These are phyloP conservation scores for Uloborus diversus DNA, from an alignment of 1,140 invertebrate species.

Conservation along the genomic window DNA sequence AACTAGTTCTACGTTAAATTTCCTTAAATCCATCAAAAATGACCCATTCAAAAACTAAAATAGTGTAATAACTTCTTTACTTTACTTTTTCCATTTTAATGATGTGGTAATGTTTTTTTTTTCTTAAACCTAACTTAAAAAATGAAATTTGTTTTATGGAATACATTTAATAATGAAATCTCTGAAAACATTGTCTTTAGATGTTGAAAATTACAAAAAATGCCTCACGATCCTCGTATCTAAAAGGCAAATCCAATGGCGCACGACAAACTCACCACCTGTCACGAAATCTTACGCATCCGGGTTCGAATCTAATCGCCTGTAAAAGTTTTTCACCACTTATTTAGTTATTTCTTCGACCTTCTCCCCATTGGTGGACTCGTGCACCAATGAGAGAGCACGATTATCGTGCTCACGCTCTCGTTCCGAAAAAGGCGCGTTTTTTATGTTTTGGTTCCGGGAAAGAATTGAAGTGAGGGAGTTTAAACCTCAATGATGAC, in stretches of 20 bases:
- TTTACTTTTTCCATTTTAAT: too few species aligned
- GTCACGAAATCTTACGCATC: slow-evolving; percentile 37
- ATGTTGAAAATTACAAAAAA: not conserved
- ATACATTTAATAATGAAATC: not conserved
- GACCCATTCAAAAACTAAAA: too few species aligned
- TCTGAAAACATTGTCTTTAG: not conserved
- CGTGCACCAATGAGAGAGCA: slow-evolving; percentile 22
- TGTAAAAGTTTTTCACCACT: not conserved
- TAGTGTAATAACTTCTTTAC: too few species aligned
- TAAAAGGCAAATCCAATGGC: slow-evolving; percentile 32
- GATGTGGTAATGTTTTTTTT: too few species aligned
- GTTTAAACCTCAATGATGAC: not conserved
- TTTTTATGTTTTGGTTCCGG: not conserved
- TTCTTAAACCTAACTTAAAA: too few species aligned
- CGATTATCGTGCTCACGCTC: slow-evolving; percentile 39
- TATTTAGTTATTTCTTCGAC: not conserved
- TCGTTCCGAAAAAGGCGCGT: not conserved
- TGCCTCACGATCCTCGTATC: slow-evolving; percentile 20
- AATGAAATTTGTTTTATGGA: not conserved
- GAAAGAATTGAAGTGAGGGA: not conserved
- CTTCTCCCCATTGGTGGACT: slow-evolving; percentile 28
- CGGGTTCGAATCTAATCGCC: slow-evolving; percentile 32
- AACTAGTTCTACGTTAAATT: too few species aligned
- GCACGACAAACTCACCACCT: slow-evolving; percentile 24
- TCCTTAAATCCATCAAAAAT: too few species aligned